Conservation (phyloP, 2,113 vertebrate genomes). For the Vulpes lagopus region DNA sequence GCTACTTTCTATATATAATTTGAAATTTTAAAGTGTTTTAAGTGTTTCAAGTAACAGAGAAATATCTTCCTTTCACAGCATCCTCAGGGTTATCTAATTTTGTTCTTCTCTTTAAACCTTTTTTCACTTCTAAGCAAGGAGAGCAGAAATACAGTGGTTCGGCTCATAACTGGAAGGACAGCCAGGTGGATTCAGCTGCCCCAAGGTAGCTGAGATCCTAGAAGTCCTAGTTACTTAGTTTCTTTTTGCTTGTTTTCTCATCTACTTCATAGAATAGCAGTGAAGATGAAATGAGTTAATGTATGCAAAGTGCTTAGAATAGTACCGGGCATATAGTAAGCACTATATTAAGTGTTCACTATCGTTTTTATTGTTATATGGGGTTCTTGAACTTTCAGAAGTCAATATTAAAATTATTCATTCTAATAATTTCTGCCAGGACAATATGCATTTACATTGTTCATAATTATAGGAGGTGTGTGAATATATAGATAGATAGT, state of each 20-base stretch:
- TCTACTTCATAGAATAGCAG: neutral
- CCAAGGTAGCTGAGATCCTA: neutral
- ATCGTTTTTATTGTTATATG: slow-evolving; percentile 37
- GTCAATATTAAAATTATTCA: neutral
- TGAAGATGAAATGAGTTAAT: slow-evolving; percentile 21
- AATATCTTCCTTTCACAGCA: slow-evolving; percentile 8
- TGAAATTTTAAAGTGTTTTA: slow-evolving; percentile 46
- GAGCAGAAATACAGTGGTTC: neutral
- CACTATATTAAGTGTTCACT: neutral
- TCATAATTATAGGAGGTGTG: slow-evolving; percentile 2
- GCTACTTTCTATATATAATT: neutral
- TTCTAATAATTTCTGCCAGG: slow-evolving; percentile 36
- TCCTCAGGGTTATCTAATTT: neutral
- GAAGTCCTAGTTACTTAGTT: neutral
- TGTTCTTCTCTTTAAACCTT: neutral
- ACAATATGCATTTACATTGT: neutral
- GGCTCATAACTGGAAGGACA: neutral
- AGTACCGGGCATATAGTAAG: neutral
- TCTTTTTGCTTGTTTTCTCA: slow-evolving; percentile 10
- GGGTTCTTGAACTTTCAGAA: slow-evolving; percentile 12
- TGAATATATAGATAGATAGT: neutral
- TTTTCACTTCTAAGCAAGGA: neutral
- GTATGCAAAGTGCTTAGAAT: neutral
- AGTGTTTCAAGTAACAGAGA: slow-evolving; percentile 2
- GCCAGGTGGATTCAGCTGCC: neutral